A percentile compares a stretch with the other conserved stretches of the same genome.
phyloP scores from a whole-genome alignment of 2,888 invertebrate genomes.

The Torymus texanus region DNA sequence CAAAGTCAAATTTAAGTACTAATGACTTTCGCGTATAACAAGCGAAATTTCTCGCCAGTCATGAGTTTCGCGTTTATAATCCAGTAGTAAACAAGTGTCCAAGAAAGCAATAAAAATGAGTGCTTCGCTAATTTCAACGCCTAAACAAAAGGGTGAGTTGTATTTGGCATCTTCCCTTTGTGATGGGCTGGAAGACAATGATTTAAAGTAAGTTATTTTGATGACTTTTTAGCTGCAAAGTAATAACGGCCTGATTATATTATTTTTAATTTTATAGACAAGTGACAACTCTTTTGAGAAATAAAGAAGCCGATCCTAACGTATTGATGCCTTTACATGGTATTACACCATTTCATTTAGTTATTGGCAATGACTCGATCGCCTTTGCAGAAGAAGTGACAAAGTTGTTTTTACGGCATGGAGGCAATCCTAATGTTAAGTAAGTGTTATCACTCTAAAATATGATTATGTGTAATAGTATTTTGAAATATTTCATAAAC shows the following conservation, averaged over 20 bases:
- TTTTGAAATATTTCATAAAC: no score
- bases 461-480: no score
- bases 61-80: slow-evolving; percentile 2
- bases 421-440: slow-evolving; percentile 85
- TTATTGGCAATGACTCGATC: slow-evolving; percentile 83
- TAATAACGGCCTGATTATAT: not conserved
- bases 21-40: no score
- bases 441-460: slow-evolving; percentile 67
- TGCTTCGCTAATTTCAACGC: slow-evolving; percentile 53
- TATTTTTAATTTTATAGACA: slow-evolving; percentile 64
- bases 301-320: slow-evolving; percentile 81
- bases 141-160: slow-evolving; percentile 67
- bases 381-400: slow-evolving; percentile 81
- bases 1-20: no score
- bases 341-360: slow-evolving; percentile 86
- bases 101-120: slow-evolving; percentile 31
- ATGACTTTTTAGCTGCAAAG: not conserved
- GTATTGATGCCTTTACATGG: slow-evolving; percentile 83
- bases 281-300: slow-evolving; percentile 76
- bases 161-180: slow-evolving; percentile 77
- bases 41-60: not conserved
- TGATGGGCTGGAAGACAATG: slow-evolving; percentile 81
- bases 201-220: slow-evolving; percentile 76
- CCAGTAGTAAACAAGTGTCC: not conserved
- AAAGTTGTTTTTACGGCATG: slow-evolving; percentile 81